Percentiles rank a stretch among this genome's conserved stretches.
These are phyloP conservation scores for Okapia johnstoni DNA, from an alignment of 2,113 vertebrate genomes.

Conservation along the genomic window DNA sequence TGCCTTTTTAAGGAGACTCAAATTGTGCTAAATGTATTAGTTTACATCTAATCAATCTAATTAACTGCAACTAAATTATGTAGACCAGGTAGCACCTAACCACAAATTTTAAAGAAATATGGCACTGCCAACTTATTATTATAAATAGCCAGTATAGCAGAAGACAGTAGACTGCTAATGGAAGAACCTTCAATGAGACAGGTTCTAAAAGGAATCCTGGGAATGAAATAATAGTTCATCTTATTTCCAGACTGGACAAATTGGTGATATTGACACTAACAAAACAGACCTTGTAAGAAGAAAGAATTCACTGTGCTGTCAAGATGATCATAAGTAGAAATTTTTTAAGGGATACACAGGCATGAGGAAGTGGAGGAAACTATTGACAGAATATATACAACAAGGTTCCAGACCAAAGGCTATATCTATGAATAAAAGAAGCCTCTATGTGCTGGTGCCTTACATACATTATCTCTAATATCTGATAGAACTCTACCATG, in stretches of 20 bases:
- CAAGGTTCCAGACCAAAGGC: not conserved
- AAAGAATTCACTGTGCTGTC: not conserved
- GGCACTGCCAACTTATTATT: not conserved
- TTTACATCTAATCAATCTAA: conserved; percentile 25
- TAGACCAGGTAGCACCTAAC: not conserved
- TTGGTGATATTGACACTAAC: not conserved
- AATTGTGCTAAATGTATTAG: not conserved
- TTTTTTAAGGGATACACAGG: not conserved
- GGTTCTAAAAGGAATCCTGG: not conserved
- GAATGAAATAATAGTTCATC: not conserved
- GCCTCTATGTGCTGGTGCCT: not conserved
- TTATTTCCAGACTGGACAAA: not conserved
- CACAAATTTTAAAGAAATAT: not conserved
- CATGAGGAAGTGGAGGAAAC: not conserved
- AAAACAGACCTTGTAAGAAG: not conserved
- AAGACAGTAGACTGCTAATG: not conserved
- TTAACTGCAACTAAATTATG: not conserved
- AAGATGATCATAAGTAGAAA: not conserved
- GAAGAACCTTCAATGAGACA: not conserved
- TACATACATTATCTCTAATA: not conserved
- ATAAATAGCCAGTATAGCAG: not conserved
- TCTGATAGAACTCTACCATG: not conserved
- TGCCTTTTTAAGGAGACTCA: not conserved
- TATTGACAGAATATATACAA: not conserved
- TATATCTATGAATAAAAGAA: not conserved